Evolutionary conservation across 2,797 vertebrate genomes (phyloP), one percentile per base, ranked within the genome.

Genomic region (Spinibarbus caldwelli): DNA sequence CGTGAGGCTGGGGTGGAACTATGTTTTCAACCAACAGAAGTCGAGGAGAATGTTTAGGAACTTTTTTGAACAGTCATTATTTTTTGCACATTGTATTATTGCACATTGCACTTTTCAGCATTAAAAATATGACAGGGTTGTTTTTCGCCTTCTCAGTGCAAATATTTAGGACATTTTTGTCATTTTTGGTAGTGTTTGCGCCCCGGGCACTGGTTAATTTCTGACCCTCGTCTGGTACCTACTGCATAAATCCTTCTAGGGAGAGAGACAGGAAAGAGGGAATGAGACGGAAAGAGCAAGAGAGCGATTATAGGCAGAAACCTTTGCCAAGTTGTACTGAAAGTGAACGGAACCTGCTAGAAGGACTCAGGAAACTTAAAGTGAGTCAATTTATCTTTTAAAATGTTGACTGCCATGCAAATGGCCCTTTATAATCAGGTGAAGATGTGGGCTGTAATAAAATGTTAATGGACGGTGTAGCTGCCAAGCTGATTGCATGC

Each of bases 341-440:
- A 29, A 75, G 70, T 71, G 49, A 75, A 64, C 31, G n/a, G 62
- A 54, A 54, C 29, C 36, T 80, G 31, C n/a, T 38, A 52, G 26
- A 87, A 59, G 85, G 84, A 86, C 71, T 84, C 67, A 52, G 72
- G 57, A 89, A 82, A 73, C 71, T 52, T 68, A 29, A 67, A 80
- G 41, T 12, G 31, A 67, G 57, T 47, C 43, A 29, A 11, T 83
- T 77, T 76, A 80, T 80, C 80, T 45, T 75, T 52, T 43, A 26
- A 79, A 83, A 84, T 84, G 71, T 87, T 87, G 80, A 80, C 77
- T 79, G 62, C 43, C 59, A 86, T 87, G 79, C 83, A 83, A 77
- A 86, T 78, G 68, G 17, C 57, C 19, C 62, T 72, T 85, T 85
- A 73, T 82, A 83, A 85, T 86, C 79, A 77, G 54, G 52, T 71